Conservation (phyloP, 2,888 invertebrate genomes). For the Endomychus coccineus region DNA sequence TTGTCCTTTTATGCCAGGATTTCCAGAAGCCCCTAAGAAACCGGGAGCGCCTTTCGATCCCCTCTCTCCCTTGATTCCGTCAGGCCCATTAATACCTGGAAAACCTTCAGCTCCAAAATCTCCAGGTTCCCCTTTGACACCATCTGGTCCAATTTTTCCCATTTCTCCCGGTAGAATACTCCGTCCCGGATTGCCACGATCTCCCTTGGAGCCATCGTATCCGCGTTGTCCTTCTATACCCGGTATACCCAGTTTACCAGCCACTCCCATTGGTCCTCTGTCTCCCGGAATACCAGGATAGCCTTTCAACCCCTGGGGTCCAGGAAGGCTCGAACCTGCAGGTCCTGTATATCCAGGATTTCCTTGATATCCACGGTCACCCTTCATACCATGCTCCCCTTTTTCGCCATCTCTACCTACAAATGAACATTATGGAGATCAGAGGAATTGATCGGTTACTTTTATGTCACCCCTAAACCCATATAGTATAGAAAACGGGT, state of each 20-base stretch:
- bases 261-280: conserved; percentile 55
- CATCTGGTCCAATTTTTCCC: conserved; percentile 39
- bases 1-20: conserved; percentile 35
- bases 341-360: conserved; percentile 39
- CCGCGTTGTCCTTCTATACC: conserved; percentile 31
- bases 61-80: conserved; percentile 36
- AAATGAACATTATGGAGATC: conserved; percentile 1
- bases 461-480: too few species aligned
- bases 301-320: conserved; percentile 59
- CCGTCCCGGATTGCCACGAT: conserved; percentile 50
- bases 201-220: conserved; percentile 44
- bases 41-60: conserved; percentile 41
- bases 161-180: conserved; percentile 47
- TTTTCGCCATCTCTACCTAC: conserved; percentile 48
- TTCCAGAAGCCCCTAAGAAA: conserved; percentile 36
- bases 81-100: conserved; percentile 33
- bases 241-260: conserved; percentile 33
- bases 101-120: conserved; percentile 40
- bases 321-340: conserved; percentile 40
- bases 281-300: conserved; percentile 59
- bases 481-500: too few species aligned
- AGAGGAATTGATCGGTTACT: too few species aligned
- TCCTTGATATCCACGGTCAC: conserved; percentile 50
- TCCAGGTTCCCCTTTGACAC: conserved; percentile 40
- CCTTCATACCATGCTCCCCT: conserved; percentile 52